Conservation (phyloP, 2,113 vertebrate genomes). For the Pelvicachromis taeniatus region DNA sequence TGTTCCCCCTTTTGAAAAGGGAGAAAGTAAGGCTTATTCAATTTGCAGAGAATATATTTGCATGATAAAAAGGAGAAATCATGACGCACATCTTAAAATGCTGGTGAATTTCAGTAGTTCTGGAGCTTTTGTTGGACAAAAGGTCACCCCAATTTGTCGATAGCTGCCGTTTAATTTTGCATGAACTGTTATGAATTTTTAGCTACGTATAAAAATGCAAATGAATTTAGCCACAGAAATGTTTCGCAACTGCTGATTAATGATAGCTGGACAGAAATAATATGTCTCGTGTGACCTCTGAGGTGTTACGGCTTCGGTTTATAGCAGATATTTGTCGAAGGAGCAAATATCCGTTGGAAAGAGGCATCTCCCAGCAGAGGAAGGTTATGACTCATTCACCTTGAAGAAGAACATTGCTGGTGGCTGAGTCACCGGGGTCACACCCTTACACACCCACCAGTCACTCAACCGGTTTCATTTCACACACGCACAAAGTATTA, state of each 20-base stretch:
- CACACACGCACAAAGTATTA: not conserved
- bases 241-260: not conserved
- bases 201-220: not conserved
- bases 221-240: not conserved
- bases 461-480: slow-evolving; percentile 64
- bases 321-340: not conserved
- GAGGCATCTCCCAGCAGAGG: slow-evolving; percentile 11
- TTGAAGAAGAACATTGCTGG: slow-evolving; percentile 71
- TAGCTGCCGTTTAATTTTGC: not conserved
- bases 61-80: not conserved
- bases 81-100: not conserved
- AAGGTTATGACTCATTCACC: slow-evolving; percentile 72
- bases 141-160: not conserved
- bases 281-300: not conserved
- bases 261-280: not conserved
- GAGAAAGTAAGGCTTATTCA: not conserved
- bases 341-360: slow-evolving; percentile 42
- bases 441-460: slow-evolving; percentile 65
- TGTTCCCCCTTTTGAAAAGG: not conserved
- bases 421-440: slow-evolving; percentile 71
- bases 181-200: not conserved
- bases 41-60: not conserved
- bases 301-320: not conserved
- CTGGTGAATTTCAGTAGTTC: not conserved
- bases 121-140: not conserved